Percentiles rank a stretch among this genome's conserved stretches.
Conservation (phyloP, 2,888 invertebrate genomes). For the Dolomedes plantarius region DNA sequence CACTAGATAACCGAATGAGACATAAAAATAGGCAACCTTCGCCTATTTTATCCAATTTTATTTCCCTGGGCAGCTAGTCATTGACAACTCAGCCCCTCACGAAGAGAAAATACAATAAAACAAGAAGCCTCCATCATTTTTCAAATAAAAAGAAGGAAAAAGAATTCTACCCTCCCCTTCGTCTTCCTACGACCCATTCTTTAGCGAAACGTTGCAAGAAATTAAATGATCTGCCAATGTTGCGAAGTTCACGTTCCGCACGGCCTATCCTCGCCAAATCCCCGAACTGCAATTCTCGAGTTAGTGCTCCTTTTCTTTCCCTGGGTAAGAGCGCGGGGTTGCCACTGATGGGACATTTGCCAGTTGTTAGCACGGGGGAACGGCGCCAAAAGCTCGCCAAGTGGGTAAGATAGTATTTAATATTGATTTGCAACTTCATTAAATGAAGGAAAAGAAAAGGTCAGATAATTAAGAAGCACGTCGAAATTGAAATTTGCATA, state of each 20-base stretch:
- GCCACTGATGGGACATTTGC: conserved; percentile 44
- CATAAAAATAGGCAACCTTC: conserved; percentile 40
- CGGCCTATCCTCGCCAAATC: conserved; percentile 54
- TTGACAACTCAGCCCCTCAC: conserved; percentile 38
- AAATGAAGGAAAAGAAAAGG: neutral
- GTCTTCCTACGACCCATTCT: neutral
- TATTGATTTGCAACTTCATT: neutral
- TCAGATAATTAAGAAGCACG: neutral
- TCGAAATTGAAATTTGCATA: neutral
- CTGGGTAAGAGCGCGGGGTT: conserved; percentile 40
- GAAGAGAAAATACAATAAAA: conserved; percentile 46
- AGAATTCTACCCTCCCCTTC: neutral
- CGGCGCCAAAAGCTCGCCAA: neutral
- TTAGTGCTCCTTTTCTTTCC: conserved; percentile 41
- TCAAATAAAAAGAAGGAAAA: conserved; percentile 36
- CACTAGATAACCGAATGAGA: conserved; percentile 49
- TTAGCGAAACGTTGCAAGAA: conserved; percentile 56
- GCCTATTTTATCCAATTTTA: conserved; percentile 65
- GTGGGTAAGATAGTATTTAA: neutral
- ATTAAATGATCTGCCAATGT: conserved; percentile 69
- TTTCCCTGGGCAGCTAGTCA: conserved; percentile 38
- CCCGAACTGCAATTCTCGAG: conserved; percentile 58
- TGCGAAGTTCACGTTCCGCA: conserved; percentile 59
- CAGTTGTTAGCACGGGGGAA: neutral
- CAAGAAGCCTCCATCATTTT: conserved; percentile 49